Base-by-base conservation (phyloP, 2,797 vertebrate genomes). In the Sebastes minor region DNA sequence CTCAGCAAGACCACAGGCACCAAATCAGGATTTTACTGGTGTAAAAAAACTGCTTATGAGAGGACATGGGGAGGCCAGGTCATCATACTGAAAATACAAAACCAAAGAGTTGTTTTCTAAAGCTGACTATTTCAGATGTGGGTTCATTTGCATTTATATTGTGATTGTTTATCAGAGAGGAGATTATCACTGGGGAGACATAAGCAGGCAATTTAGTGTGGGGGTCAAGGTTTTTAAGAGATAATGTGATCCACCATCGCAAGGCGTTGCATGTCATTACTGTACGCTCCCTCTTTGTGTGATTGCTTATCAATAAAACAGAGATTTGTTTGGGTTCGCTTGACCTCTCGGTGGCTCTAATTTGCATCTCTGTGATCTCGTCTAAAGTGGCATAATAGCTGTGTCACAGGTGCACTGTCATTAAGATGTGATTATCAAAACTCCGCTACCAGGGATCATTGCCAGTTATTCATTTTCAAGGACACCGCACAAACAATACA, bases 381-480 rank as follows among this genome's bases (percentile, higher is more conserved):
- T 71, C 82, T 56, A 75, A 78, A 81, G 55, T 67, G 61, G 77
- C 25, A 57, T 67, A 78, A 77, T 77, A 81, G 72, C 68, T 46
- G 49, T 70, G 60, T 69, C 32, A 80, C 65, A 84, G 81, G 77
- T 86, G 77, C 75, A 28, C 38, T 16, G 23, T 82, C 33, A 49
- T 86, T 87, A 91, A 80, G 68, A 80, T 61, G 63, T 53, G 11
- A 81, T 86, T 67, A 82, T 81, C 63, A 70, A 22, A 85, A 74
- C 59, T 81, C 56, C 42, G 61, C 78, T 61, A 38, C 25, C 35
- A 56, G 55, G 61, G 78, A 77, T 78, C 52, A 52, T 67, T 22
- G 55, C n/a, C 8, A 25, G 52, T 68, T 65, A 73, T 35, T 78
- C 12, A 74, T 84, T 82, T 79, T 82, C 80, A 85, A 86, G 80